These are phyloP conservation scores for Idaea dimidiata DNA, from an alignment of 2,888 invertebrate genomes.

Conservation along the genomic window DNA sequence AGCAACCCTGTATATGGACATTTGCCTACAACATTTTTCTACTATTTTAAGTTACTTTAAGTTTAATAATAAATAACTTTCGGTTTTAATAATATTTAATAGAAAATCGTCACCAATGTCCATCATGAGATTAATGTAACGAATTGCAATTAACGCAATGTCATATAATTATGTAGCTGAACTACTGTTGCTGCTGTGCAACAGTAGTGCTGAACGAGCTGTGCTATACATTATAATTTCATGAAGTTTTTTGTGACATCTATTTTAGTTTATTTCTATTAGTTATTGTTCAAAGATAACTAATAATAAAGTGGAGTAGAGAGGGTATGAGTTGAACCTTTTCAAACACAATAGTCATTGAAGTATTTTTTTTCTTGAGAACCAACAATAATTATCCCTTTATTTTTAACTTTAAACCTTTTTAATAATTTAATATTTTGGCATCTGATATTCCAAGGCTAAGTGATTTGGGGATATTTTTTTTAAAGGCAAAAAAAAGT, in stretches of 20 bases:
- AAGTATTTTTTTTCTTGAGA: no score
- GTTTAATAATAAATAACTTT: not conserved
- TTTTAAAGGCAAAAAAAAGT: no score
- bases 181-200: no score
- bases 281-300: not conserved
- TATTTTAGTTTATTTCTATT: not conserved
- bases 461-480: no score
- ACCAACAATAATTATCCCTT: no score
- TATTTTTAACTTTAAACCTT: no score
- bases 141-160: not conserved
- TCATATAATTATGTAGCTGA: not conserved
- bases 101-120: not conserved
- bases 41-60: not conserved
- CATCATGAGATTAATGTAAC: not conserved
- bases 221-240: not conserved
- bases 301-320: not conserved
- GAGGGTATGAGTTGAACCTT: not conserved
- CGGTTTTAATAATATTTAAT: not conserved
- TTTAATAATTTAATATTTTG: no score
- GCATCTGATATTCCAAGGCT: no score
- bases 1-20: no score
- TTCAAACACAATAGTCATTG: no score
- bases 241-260: not conserved
- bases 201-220: no score
- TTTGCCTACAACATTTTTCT: no score